Evolutionary conservation across 2,797 vertebrate species (phyloP).

Genomic region (Steatocranus sp.): DNA sequence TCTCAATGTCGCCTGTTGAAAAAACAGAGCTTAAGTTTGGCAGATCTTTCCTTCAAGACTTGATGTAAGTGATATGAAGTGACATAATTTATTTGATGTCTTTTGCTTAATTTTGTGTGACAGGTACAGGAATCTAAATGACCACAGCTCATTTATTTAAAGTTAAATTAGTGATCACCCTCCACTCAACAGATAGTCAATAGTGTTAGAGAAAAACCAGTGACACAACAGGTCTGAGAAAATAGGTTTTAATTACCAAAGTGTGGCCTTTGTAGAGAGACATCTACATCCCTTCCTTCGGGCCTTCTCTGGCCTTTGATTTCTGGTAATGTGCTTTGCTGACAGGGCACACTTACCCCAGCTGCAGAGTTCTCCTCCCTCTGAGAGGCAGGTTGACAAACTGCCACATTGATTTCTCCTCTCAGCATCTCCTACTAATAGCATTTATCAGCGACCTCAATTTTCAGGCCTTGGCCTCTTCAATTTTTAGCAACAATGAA

Average conservation of each 20-base stretch:
- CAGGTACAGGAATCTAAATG: constrained; percentile 77
- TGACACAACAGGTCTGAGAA: constrained; percentile 82
- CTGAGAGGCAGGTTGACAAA: constrained; percentile 91
- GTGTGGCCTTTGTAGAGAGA: constrained; percentile 78
- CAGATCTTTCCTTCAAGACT: not conserved
- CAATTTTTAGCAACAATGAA: constrained; percentile 90
- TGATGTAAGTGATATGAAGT: not conserved
- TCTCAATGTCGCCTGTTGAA: not conserved
- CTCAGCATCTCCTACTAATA: constrained; percentile 82
- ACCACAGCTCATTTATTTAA: constrained; percentile 82
- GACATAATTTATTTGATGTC: not conserved
- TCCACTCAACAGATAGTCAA: constrained; percentile 79
- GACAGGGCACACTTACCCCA: constrained; percentile 85
- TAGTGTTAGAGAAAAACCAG: constrained; percentile 78
- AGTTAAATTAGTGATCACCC: constrained; percentile 84
- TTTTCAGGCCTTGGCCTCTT: constrained; percentile 81
- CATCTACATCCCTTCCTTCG: constrained; percentile 68
- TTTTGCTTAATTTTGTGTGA: constrained; percentile 44
- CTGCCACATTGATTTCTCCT: constrained; percentile 88
- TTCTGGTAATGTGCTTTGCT: constrained; percentile 95
- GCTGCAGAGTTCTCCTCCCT: constrained; percentile 73
- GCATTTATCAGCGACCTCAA: constrained; percentile 88
- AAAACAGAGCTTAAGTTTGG: not conserved
- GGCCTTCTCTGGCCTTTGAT: constrained; percentile 85
- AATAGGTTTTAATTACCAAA: constrained; percentile 98